Evolutionary conservation across 2,797 vertebrate species (phyloP).

Genomic region (Neopelma chrysocephalum): DNA sequence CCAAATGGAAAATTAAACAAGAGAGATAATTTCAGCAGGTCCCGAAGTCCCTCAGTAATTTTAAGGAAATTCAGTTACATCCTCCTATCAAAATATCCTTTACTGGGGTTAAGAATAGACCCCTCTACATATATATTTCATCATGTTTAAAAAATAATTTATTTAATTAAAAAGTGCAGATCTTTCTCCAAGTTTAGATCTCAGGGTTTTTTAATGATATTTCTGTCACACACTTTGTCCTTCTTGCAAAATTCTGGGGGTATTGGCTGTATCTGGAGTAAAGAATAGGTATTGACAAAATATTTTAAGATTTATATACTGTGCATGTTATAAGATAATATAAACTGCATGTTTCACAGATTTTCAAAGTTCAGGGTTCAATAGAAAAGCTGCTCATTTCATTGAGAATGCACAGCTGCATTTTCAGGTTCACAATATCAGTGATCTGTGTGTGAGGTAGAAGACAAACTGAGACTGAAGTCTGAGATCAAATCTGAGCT

Average conservation of each 20-base stretch:
- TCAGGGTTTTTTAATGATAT: not conserved
- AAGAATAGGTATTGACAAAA: not conserved
- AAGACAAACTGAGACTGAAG: not conserved
- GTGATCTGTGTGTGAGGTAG: not conserved
- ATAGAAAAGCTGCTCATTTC: not conserved
- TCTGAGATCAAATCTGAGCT: not conserved
- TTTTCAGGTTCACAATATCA: not conserved
- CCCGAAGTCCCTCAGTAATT: slow-evolving; percentile 63
- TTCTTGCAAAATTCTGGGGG: not conserved
- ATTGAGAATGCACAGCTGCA: not conserved
- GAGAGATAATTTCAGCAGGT: slow-evolving; percentile 58
- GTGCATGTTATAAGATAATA: not conserved
- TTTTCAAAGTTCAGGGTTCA: not conserved
- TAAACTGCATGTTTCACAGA: not conserved
- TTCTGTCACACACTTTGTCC: not conserved
- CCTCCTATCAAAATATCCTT: slow-evolving; percentile 49
- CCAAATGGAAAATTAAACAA: slow-evolving; percentile 60
- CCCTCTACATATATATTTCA: slow-evolving; percentile 1
- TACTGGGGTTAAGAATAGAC: slow-evolving; percentile 27
- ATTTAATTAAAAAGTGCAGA: not conserved
- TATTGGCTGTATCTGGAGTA: not conserved
- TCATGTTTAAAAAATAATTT: not conserved
- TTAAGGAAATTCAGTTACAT: slow-evolving; percentile 45
- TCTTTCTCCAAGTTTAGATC: not conserved
- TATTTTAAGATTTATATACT: not conserved